Evolutionary conservation across 1,140 invertebrate genomes (phyloP).

Genomic region (Diorhabda carinulata): DNA sequence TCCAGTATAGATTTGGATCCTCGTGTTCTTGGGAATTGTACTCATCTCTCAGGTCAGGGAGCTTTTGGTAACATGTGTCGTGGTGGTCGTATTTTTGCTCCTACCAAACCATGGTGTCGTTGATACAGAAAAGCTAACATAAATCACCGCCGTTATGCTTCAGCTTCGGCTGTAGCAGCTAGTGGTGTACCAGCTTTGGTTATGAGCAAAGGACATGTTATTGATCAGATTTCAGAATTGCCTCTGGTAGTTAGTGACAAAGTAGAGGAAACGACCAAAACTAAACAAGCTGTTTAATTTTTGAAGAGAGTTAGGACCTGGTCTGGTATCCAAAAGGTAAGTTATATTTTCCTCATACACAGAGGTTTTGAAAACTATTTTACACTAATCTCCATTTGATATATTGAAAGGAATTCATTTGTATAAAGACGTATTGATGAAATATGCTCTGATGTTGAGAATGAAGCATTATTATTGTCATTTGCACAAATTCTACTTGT

Average conservation of each 20-base stretch:
- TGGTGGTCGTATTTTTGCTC: slow-evolving; percentile 99
- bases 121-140: slow-evolving; percentile 98
- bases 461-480: too few species aligned
- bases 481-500: too few species aligned
- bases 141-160: slow-evolving; percentile 93
- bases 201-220: slow-evolving; percentile 94
- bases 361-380: too few species aligned
- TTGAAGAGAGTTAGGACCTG: slow-evolving; percentile 88
- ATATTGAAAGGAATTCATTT: too few species aligned
- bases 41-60: slow-evolving; percentile 98
- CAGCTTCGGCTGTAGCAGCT: slow-evolving; percentile 95
- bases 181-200: slow-evolving; percentile 94
- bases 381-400: too few species aligned
- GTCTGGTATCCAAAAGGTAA: slow-evolving; percentile 96
- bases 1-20: slow-evolving; percentile 52
- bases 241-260: slow-evolving; percentile 96
- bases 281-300: slow-evolving; percentile 95
- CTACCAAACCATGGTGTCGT: slow-evolving; percentile 94
- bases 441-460: too few species aligned
- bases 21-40: slow-evolving; percentile 98
- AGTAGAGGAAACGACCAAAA: slow-evolving; percentile 92
- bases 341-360: background rate
- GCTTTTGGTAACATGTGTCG: slow-evolving; percentile 99
- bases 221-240: slow-evolving; percentile 92
- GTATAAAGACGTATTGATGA: too few species aligned